Conservation (phyloP, 2,797 vertebrate genomes). For the Holocentrus rufus region DNA sequence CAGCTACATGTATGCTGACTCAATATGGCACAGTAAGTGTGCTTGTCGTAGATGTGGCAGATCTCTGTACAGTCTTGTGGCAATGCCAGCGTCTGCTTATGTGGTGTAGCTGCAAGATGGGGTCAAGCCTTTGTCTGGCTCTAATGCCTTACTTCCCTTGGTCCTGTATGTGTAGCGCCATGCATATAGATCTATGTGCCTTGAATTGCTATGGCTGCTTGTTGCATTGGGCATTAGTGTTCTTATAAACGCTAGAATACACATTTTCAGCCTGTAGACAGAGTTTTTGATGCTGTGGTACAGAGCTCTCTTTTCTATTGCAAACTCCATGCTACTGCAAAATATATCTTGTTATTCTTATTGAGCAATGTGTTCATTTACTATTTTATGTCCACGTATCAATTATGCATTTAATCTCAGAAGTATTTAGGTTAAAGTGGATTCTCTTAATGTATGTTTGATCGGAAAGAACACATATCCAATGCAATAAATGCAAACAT, state of each 20-base stretch:
- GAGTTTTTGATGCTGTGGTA: slow-evolving; percentile 63
- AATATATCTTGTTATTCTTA: slow-evolving; percentile 49
- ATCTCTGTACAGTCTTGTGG: slow-evolving; percentile 64
- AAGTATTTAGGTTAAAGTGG: slow-evolving; percentile 37
- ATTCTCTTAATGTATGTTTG: slow-evolving; percentile 42
- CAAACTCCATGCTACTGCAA: slow-evolving; percentile 43
- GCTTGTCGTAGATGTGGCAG: slow-evolving; percentile 56
- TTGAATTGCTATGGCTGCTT: slow-evolving; percentile 79
- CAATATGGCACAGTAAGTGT: slow-evolving; percentile 46
- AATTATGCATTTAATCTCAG: slow-evolving; percentile 62
- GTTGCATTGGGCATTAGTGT: slow-evolving; percentile 72
- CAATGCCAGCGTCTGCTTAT: slow-evolving; percentile 68
- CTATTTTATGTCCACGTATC: slow-evolving; percentile 54
- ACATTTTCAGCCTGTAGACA: slow-evolving; percentile 47
- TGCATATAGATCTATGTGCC: slow-evolving; percentile 82
- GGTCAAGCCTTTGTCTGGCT: slow-evolving; percentile 50
- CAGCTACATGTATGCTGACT: slow-evolving; percentile 51
- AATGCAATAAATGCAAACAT: slow-evolving; percentile 56
- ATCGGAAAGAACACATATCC: slow-evolving; percentile 50
- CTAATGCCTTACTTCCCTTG: slow-evolving; percentile 49
- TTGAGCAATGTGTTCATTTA: slow-evolving; percentile 67
- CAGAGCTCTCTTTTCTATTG: slow-evolving; percentile 61
- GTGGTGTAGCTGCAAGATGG: slow-evolving; percentile 62
- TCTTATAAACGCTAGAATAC: slow-evolving; percentile 62
- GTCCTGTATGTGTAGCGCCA: slow-evolving; percentile 71